These are phyloP conservation scores for Hypomecis atomaria DNA, from an alignment of 2,888 invertebrate genomes.

Conservation along the genomic window DNA sequence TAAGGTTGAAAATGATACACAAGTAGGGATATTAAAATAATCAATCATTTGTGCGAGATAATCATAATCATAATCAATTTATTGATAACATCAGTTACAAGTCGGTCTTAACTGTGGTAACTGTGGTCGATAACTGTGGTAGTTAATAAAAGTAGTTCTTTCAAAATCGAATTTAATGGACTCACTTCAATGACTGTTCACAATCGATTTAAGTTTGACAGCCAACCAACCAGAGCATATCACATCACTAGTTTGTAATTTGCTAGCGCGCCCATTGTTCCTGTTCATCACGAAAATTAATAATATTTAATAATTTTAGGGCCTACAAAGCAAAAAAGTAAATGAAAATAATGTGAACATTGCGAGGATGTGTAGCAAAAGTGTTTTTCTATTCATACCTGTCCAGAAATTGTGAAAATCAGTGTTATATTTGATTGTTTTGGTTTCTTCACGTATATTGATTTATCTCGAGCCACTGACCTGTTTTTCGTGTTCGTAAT, in stretches of 20 bases:
- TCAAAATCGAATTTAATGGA: no score
- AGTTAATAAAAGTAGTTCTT: no score
- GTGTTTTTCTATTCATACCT: constrained; percentile 1
- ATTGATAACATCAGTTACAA: no score
- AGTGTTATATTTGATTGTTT: constrained; percentile 66
- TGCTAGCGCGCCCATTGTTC: constrained; percentile 29
- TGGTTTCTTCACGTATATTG: constrained; percentile 78
- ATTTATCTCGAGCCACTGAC: constrained; percentile 81
- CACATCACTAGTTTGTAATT: constrained; percentile 12
- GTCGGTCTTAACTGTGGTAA: no score
- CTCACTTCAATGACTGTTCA: no score
- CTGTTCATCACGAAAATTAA: constrained; percentile 31
- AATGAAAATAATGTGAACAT: constrained; percentile 35
- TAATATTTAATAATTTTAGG: constrained; percentile 46
- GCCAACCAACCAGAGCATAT: not conserved
- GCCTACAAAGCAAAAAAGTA: constrained; percentile 31
- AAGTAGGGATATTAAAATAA: no score
- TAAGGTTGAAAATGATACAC: no score
- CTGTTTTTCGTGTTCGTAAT: constrained; percentile 76
- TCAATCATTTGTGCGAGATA: no score
- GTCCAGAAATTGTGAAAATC: constrained; percentile 22
- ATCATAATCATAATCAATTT: no score
- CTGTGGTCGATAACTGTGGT: no score
- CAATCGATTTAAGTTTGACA: no score
- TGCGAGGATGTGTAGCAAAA: not conserved